Evolutionary conservation across 2,797 vertebrate genomes (phyloP).

Genomic region (Urosaurus nigricauda): DNA sequence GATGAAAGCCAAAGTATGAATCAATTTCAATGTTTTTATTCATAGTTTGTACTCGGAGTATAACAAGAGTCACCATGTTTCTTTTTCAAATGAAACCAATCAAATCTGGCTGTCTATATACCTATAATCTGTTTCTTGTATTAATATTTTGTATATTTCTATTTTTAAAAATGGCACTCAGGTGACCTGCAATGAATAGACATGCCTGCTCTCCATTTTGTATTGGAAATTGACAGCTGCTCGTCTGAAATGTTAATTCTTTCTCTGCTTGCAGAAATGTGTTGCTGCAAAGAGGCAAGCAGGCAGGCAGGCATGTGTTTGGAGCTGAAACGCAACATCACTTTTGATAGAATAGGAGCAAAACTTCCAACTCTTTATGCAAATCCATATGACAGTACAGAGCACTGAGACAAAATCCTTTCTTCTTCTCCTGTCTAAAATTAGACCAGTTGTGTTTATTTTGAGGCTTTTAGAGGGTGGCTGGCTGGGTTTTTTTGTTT

Average conservation of each 20-base stretch:
- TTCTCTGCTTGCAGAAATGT: slow-evolving; percentile 1
- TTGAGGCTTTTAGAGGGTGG: background rate
- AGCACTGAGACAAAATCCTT: background rate
- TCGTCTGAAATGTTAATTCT: background rate
- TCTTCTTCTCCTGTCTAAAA: background rate
- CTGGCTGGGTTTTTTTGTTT: background rate
- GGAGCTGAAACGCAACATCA: background rate
- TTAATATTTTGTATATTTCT: too few relatives aligned
- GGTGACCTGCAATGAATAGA: background rate
- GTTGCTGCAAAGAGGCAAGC: background rate
- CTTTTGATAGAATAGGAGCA: background rate
- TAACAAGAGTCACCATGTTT: too few relatives aligned
- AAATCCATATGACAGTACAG: background rate
- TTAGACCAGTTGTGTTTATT: background rate
- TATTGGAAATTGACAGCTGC: background rate
- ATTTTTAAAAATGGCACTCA: background rate
- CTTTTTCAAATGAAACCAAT: background rate
- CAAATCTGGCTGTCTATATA: background rate
- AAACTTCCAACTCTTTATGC: background rate
- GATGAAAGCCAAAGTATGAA: background rate
- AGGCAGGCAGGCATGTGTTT: background rate
- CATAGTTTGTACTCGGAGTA: background rate
- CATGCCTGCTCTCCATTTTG: background rate
- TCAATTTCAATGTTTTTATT: background rate
- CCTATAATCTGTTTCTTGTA: background rate